These are phyloP conservation scores for Drosophila hydei DNA, from an alignment of 1,140 invertebrate species.

Conservation along the genomic window DNA sequence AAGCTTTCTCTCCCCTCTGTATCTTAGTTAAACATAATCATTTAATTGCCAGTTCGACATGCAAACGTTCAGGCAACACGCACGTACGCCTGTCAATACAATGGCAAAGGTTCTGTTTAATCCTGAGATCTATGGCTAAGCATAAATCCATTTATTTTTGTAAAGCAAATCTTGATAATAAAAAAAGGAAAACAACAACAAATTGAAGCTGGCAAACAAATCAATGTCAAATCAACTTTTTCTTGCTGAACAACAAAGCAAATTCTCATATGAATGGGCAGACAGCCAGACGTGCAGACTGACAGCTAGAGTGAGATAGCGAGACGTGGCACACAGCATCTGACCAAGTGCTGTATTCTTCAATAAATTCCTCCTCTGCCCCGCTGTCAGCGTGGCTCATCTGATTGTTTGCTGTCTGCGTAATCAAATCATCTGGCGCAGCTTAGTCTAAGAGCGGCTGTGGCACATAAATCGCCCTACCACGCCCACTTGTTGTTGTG, in stretches of 20 bases:
- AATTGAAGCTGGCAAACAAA: conserved; percentile 39
- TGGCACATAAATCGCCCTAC: conserved; percentile 53
- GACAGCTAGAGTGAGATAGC: not conserved
- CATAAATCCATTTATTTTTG: conserved; percentile 39
- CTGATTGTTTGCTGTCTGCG: conserved; percentile 50
- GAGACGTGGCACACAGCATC: not conserved
- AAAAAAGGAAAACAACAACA: conserved; percentile 1
- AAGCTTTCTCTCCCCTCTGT: not conserved
- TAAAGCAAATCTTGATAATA: conserved; percentile 30
- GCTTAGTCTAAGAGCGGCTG: conserved; percentile 21
- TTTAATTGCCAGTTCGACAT: not conserved
- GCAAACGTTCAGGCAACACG: conserved; percentile 34
- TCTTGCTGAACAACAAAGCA: conserved; percentile 9
- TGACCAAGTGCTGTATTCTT: conserved; percentile 7
- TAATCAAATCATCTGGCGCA: conserved; percentile 69
- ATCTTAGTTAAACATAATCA: not conserved
- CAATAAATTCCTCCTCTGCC: not conserved
- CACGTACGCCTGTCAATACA: conserved; percentile 6
- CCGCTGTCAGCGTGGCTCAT: not conserved
- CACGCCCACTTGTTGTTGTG: conserved; percentile 62
- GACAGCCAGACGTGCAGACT: conserved; percentile 5
- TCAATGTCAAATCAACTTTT: conserved; percentile 48
- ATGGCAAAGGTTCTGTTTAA: conserved; percentile 7
- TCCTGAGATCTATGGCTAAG: conserved; percentile 12
- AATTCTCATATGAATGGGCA: conserved; percentile 11